Evolutionary conservation across 2,888 invertebrate genomes (phyloP), one percentile per base, ranked within the genome.

Genomic region (Zaprionus obscuricornis): DNA sequence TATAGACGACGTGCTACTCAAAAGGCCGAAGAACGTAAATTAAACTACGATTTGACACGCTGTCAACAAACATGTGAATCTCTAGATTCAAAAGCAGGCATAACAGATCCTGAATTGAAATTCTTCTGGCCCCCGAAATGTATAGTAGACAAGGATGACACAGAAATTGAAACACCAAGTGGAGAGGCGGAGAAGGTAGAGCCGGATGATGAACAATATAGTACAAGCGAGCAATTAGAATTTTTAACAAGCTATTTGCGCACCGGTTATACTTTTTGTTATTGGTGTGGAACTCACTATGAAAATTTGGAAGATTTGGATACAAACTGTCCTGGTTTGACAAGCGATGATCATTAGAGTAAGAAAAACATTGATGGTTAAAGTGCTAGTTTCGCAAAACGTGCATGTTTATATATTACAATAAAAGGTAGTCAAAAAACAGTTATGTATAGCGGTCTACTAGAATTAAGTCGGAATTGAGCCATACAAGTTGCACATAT

Each of bases 201-300:
- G 5, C 78, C 85, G 1, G 58, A 62, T 0, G 85, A 81, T 1
- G 84, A 85, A 0, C 77, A 69, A 2, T 90, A 77, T 52, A 85
- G 76, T 27, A 78, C 90, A 1, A 79, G 79, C 26, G 94, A 94
- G 76, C 93, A 93, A 86, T 87, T 95, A 24, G 92, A 92, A 67
- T 91, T 93, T 63, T 72, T 95, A 2, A 91, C 93, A 0, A 88
- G 90, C 18, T 95, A 96, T 88, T 89, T 96, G 49, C 91, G 96
- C 52, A 91, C 91, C n/a, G 92, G 92, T 26, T 93, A 96, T 88
- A 91, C 91, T 50, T 96, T 95, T 88, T 96, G 96, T 86, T 92
- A 95, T 45, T 96, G 95, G 94, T 96, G 96, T 91, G 95, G 94
- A 7, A 92, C 93, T 3, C 92, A 92, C 39, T 95, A 92, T 88